Evolutionary conservation across 1,140 invertebrate species (phyloP), one percentile per base, ranked within the genome.

Genomic region (Drosophila sproati): DNA sequence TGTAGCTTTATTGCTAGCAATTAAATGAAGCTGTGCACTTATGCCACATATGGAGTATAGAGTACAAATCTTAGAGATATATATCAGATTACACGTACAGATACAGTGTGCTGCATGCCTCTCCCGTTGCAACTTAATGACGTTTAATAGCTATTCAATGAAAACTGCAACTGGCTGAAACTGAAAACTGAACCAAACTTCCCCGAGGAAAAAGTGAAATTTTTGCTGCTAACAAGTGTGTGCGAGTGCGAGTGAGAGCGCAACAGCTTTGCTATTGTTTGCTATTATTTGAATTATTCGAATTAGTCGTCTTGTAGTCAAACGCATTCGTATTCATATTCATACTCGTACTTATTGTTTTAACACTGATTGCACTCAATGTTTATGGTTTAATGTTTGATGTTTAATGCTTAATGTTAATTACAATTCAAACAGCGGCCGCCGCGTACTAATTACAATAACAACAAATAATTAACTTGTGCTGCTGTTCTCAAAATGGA

Each of bases 1-100:
- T 10, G 5, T 37, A 47, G 10, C 48, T 39, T 54, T 43, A 41
- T 45, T 60, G 55, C 32, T 43, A 32, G 54, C 71, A 61, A 73
- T 73, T 73, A 68, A 73, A 68, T 68, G 71, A 73, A 73, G 71
- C 63, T 73, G 54, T 73, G 62, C 70, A 52, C 47, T 67, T 66
- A 73, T 73, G 63, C 32, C 57, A 8, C 52, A 55, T 43, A 66
- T 20, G 20, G 37, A 39, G 39, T 50, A 20, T 20, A 34, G 61
- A 57, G 69, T 52, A 57, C 12, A 69, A 56, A 56, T 50, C 31
- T 12, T 32, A 5, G 8, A 45, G 31, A 28, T 60, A 45, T 60
- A 8, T 45, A 4, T 29, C 0, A 20, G 20, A 20, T 20, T 20
- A 59, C 6, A 7, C 5, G 28, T 56, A 5, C 50, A 5, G 57